These are phyloP conservation scores for Ardeotis arabs DNA, from an alignment of 2,113 vertebrate genomes.

Conservation along the genomic window DNA sequence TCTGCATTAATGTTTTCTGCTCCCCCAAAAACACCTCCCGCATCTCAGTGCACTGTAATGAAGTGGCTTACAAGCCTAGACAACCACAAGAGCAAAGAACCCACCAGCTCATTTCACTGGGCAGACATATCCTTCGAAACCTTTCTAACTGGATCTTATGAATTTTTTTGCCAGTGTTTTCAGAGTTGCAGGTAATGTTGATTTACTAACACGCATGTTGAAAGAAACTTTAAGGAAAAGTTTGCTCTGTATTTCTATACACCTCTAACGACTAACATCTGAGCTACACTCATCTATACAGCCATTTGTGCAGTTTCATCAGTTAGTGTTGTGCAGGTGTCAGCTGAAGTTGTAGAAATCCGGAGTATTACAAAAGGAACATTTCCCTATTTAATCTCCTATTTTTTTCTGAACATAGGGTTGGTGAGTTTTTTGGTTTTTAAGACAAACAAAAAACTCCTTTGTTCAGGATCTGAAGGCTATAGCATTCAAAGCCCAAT, in stretches of 20 bases:
- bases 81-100: not conserved
- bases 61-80: not conserved
- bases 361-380: not conserved
- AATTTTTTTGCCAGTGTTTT: not conserved
- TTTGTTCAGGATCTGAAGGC: not conserved
- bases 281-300: not conserved
- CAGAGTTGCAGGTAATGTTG: not conserved
- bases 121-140: not conserved
- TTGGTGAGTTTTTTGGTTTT: not conserved
- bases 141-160: not conserved
- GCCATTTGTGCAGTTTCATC: not conserved
- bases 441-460: not conserved
- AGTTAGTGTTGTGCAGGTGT: not conserved
- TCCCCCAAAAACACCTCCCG: not conserved
- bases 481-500: not conserved
- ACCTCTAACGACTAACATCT: not conserved
- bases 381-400: not conserved
- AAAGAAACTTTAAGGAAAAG: not conserved
- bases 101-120: not conserved
- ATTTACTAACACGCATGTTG: not conserved
- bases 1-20: not conserved
- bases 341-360: not conserved
- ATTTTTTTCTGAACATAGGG: rapidly evolving
- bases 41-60: rapidly evolving
- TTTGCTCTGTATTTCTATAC: not conserved